Percentiles rank a stretch among this genome's conserved stretches.
phyloP scores from a whole-genome alignment of 2,888 invertebrate species.

The Cephus sareptanus region DNA sequence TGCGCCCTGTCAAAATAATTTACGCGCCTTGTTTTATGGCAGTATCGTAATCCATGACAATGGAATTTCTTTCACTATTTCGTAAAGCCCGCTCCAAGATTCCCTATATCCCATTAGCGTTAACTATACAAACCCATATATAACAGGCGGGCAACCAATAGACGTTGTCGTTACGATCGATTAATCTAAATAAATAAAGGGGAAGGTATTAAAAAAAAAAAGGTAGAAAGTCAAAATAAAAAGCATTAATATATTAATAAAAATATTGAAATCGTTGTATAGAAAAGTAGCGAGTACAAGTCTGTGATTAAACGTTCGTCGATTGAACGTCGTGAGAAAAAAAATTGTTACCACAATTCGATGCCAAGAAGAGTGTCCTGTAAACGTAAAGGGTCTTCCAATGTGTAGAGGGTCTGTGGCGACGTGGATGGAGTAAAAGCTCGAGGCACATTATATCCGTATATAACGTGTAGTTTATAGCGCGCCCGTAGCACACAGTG shows the following conservation, averaged over 20 bases:
- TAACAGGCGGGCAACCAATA: not conserved
- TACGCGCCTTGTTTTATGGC: not conserved
- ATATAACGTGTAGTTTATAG: conserved; percentile 45
- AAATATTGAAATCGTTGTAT: too few relatives aligned
- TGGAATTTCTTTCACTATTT: not conserved
- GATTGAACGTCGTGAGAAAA: not conserved
- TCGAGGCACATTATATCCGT: conserved; percentile 39
- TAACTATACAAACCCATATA: not conserved
- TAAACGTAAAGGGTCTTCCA: not conserved
- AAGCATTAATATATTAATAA: not conserved
- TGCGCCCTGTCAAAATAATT: not conserved
- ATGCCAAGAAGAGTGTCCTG: not conserved
- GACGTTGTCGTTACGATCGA: too few relatives aligned
- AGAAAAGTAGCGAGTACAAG: not conserved
- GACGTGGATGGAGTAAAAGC: conserved; percentile 30
- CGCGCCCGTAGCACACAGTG: conserved; percentile 23
- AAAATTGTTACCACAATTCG: not conserved
- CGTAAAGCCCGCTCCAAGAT: not conserved
- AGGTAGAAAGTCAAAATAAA: not conserved
- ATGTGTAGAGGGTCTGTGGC: conserved; percentile 10
- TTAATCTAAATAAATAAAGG: not conserved
- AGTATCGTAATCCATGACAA: not conserved
- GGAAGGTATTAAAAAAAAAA: not conserved
- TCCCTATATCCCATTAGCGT: not conserved
- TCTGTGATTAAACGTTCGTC: not conserved